A percentile compares a stretch with the other conserved stretches of the same genome.
Evolutionary conservation across 2,797 vertebrate genomes (phyloP).

Genomic region (Florisuga fusca): DNA sequence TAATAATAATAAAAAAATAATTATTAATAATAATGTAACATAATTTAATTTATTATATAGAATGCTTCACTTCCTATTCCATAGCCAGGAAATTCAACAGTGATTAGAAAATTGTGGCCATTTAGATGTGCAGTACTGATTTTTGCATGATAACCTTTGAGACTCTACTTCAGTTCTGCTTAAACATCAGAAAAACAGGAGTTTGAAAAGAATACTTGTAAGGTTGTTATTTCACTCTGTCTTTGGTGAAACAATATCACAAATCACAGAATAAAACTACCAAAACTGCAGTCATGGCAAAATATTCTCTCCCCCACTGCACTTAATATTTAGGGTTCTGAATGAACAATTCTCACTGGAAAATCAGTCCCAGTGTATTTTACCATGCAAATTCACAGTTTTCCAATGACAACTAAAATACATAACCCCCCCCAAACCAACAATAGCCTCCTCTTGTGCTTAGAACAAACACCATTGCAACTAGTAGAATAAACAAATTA

Average conservation of each 20-base stretch:
- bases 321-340: background rate
- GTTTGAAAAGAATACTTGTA: background rate
- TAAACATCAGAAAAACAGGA: background rate
- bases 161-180: background rate
- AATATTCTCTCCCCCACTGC: background rate
- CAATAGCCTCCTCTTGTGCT: fast-evolving
- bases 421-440: background rate
- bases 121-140: background rate
- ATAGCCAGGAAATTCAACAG: background rate
- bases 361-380: background rate
- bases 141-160: background rate
- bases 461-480: background rate
- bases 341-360: background rate
- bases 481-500: background rate
- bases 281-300: background rate
- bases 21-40: too few species aligned
- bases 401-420: background rate
- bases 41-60: background rate
- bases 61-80: background rate
- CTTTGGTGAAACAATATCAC: background rate
- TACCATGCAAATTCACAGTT: background rate
- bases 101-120: background rate
- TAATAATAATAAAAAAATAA: too few species aligned
- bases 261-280: background rate
- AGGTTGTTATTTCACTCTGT: background rate